A percentile compares a stretch with the other conserved stretches of the same genome.
Conservation (phyloP, 2,797 vertebrate genomes). For the Galagoides demidoff region DNA sequence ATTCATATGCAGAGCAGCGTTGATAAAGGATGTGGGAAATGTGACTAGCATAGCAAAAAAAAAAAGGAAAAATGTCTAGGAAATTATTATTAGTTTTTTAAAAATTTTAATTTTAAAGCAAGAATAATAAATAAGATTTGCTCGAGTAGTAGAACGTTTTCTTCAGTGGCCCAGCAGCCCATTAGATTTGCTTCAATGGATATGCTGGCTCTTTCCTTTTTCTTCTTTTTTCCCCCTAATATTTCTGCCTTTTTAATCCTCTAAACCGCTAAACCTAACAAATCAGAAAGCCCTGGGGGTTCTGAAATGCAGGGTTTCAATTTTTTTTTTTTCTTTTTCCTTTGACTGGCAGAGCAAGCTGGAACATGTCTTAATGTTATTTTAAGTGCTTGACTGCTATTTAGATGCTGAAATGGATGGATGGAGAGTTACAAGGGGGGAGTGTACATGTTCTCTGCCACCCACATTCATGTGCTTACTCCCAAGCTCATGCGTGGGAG, state of each 20-base stretch:
- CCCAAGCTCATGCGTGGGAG: conserved; percentile 63
- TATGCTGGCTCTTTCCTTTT: conserved; percentile 79
- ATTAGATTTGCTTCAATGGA: conserved; percentile 87
- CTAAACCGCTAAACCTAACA: conserved; percentile 88
- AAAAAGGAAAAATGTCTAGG: conserved; percentile 75
- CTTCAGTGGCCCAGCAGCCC: conserved; percentile 81
- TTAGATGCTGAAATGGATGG: conserved; percentile 86
- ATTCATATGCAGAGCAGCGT: conserved; percentile 90
- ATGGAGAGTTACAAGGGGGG: conserved; percentile 82
- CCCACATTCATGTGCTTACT: not conserved
- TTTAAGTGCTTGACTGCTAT: conserved; percentile 87
- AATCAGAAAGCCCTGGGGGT: conserved; percentile 87
- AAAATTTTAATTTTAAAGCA: conserved; percentile 84
- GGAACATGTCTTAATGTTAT: conserved; percentile 88
- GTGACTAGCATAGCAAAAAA: conserved; percentile 89
- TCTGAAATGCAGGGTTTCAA: conserved; percentile 86
- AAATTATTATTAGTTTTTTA: conserved; percentile 79
- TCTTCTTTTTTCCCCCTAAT: conserved; percentile 80
- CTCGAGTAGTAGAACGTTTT: conserved; percentile 86
- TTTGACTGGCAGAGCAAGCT: conserved; percentile 87
- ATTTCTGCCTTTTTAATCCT: conserved; percentile 89
- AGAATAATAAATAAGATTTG: conserved; percentile 88
- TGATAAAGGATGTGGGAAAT: conserved; percentile 89
- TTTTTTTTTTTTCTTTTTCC: conserved; percentile 61
- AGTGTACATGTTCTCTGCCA: conserved; percentile 74